phyloP scores from a whole-genome alignment of 2,888 invertebrate species.

The Melangyna quadrimaculata region DNA sequence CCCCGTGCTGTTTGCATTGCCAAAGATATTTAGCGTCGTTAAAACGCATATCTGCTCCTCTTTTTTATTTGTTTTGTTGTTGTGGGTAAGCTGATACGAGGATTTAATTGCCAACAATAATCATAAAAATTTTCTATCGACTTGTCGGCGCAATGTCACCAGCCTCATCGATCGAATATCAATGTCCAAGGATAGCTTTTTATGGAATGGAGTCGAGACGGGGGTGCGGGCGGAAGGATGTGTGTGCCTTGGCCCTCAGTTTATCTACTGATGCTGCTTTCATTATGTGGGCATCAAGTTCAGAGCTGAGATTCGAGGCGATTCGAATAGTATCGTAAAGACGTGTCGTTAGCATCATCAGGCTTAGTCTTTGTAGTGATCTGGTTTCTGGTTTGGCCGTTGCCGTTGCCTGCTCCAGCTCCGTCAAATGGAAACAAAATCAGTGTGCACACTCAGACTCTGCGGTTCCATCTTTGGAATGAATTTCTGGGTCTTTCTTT shows the following conservation, averaged over 20 bases:
- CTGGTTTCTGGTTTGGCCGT: constrained; percentile 47
- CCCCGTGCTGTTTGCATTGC: constrained; percentile 37
- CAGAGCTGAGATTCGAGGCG: background rate
- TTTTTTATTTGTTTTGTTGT: background rate
- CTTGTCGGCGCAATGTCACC: constrained; percentile 61
- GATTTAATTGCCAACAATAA: constrained; percentile 70
- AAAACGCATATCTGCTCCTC: constrained; percentile 40
- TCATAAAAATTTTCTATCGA: constrained; percentile 66
- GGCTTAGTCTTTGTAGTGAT: constrained; percentile 35
- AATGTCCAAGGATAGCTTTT: constrained; percentile 53
- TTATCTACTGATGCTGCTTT: background rate
- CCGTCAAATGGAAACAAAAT: background rate
- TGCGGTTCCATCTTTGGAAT: constrained; percentile 70
- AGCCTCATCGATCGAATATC: constrained; percentile 65
- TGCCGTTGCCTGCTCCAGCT: constrained; percentile 9
- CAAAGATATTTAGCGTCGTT: constrained; percentile 50
- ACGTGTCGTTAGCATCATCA: background rate
- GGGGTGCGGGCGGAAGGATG: constrained; percentile 11
- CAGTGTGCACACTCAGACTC: constrained; percentile 53
- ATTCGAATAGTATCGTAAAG: background rate
- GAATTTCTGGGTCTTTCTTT: constrained; percentile 62
- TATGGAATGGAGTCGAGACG: background rate
- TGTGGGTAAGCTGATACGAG: constrained; percentile 46
- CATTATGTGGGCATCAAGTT: constrained; percentile 47
- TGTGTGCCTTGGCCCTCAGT: constrained; percentile 20